Base-by-base conservation (phyloP, 2,113 vertebrate genomes). In the Triplophysa dalaica region DNA sequence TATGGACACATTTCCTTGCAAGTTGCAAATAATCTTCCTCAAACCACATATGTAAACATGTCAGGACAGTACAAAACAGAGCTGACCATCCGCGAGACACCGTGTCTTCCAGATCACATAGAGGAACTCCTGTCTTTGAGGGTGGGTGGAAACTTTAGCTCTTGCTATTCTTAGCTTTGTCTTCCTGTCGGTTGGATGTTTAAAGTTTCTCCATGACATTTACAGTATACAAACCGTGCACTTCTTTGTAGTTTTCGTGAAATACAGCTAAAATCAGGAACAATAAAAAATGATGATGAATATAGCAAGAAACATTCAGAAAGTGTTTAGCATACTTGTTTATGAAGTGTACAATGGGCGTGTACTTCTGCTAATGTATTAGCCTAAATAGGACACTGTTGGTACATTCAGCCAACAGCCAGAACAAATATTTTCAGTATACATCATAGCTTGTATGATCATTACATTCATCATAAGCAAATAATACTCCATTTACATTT, bases 131-230 rank as follows among this genome's bases (percentile, higher is more conserved):
- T 24, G 13, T 65, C 43, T 67, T 33, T 77, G 54, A 62, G 73
- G 45, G 52, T 9, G 38, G 67, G 43, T 69, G 77, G 77, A 84
- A 86, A 84, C 65, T 70, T 70, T 75, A 43, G 67, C 19, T 60
- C 33, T 48, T 29, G 19, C 75, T 84, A 86, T 84, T 84, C 68
- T 86, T 84, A 84, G 82, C 26, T 50, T 41, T 13, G 17, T 70
- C 70, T 84, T 80, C 82, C 82, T 84, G 67, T 70, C 17, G 58
- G 81, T 74, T 75, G 69, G 81, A 75, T 48, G 62, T 75, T 82
- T 81, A 80, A 70, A 77, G 75, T 77, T 82, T 82, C 78, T 78
- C 73, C 75, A 78, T 66, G 64, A 82, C 78, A 65, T 74, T 78
- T 75, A 70, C 24, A 21, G 58, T 52, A 45, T 61, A 60, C 48